A percentile compares a stretch with the other conserved stretches of the same genome.
phyloP scores from a whole-genome alignment of 2,888 invertebrate species.

The Tanytarsus gracilentus region DNA sequence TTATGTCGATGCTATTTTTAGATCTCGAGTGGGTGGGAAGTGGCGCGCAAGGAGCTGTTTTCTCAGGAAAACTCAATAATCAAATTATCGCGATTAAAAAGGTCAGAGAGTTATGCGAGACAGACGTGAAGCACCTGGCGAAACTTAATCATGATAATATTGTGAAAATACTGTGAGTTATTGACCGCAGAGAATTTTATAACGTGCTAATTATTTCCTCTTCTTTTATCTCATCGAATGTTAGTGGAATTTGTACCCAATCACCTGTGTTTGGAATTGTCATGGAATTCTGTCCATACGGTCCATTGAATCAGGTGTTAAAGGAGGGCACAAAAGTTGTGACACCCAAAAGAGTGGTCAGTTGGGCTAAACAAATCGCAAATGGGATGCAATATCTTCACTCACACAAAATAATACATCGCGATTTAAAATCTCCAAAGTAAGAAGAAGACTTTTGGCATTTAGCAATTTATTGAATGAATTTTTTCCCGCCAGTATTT shows the following conservation, averaged over 20 bases:
- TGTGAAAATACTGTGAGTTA: slow-evolving; percentile 52
- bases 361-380: slow-evolving; percentile 94
- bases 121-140: slow-evolving; percentile 82
- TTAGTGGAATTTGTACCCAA: slow-evolving; percentile 85
- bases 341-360: slow-evolving; percentile 74
- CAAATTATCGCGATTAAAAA: slow-evolving; percentile 94
- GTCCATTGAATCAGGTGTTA: slow-evolving; percentile 86
- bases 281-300: slow-evolving; percentile 97
- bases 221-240: no score
- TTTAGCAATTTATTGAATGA: background rate
- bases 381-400: slow-evolving; percentile 96
- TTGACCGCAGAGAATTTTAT: background rate
- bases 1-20: slow-evolving; percentile 30
- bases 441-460: slow-evolving; percentile 48
- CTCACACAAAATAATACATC: slow-evolving; percentile 90
- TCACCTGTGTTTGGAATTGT: slow-evolving; percentile 89
- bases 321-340: slow-evolving; percentile 67
- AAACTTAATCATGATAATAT: slow-evolving; percentile 95
- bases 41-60: slow-evolving; percentile 94
- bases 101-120: slow-evolving; percentile 83
- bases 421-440: slow-evolving; percentile 99
- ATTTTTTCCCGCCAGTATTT: slow-evolving; percentile 52
- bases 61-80: slow-evolving; percentile 70
- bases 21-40: slow-evolving; percentile 87
- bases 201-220: slow-evolving; percentile 5